Evolutionary conservation across 2,888 invertebrate species (phyloP).

Genomic region (Drosophila yooni): DNA sequence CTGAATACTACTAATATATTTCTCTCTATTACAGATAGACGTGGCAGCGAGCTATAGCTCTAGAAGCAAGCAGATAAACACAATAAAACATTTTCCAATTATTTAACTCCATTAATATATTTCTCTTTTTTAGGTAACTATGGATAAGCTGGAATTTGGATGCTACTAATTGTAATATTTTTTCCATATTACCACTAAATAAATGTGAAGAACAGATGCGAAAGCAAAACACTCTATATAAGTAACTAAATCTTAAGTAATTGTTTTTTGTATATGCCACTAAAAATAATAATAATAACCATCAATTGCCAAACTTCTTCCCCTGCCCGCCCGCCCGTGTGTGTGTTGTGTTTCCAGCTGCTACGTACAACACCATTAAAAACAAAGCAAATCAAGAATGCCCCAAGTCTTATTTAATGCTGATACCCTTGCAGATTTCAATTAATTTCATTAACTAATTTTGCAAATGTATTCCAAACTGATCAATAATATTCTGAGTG

Average conservation of each 20-base stretch:
- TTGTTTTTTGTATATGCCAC: conserved; percentile 64
- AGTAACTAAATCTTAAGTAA: conserved; percentile 61
- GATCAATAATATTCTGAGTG: background rate
- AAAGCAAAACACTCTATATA: conserved; percentile 47
- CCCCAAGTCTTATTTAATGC: conserved; percentile 18
- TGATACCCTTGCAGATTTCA: conserved; percentile 29
- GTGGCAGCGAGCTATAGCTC: conserved; percentile 11
- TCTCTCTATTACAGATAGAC: conserved; percentile 73
- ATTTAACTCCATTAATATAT: conserved; percentile 60
- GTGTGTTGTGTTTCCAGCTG: conserved; percentile 52
- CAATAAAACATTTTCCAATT: background rate
- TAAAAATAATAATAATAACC: conserved; percentile 60
- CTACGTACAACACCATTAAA: conserved; percentile 23
- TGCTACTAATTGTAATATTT: conserved; percentile 9
- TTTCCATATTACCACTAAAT: background rate
- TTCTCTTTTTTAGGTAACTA: conserved; percentile 58
- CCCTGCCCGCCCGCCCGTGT: conserved; percentile 38
- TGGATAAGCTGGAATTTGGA: conserved; percentile 19
- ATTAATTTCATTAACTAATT: no score
- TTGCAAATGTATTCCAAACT: background rate
- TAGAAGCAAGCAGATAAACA: background rate
- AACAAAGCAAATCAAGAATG: conserved; percentile 34
- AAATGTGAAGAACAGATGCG: conserved; percentile 12
- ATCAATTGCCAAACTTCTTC: conserved; percentile 48
- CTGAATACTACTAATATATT: conserved; percentile 75